Conservation (phyloP, 2,888 invertebrate species). For the Pristionchus exspectatus region DNA sequence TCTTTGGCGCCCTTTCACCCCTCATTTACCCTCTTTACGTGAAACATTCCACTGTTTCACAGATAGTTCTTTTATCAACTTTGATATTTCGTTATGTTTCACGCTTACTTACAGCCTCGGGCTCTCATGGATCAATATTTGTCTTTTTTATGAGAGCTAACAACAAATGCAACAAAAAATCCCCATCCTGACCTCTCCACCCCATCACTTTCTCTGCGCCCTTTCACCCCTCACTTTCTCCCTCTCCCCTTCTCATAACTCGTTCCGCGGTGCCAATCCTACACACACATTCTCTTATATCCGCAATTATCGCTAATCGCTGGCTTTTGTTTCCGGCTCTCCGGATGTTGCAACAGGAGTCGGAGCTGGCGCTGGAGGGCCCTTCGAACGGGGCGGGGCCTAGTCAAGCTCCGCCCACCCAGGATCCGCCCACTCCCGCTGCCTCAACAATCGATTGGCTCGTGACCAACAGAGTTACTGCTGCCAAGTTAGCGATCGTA, state of each 20-base stretch:
- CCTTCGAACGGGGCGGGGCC: slow-evolving; percentile 21
- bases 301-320: not conserved
- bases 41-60: too few species aligned
- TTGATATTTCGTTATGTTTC: too few species aligned
- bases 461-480: not conserved
- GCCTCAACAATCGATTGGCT: slow-evolving; percentile 36
- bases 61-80: too few species aligned
- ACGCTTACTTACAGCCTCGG: too few species aligned
- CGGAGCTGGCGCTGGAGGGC: not conserved
- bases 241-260: not conserved
- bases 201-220: not conserved
- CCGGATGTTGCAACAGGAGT: not conserved
- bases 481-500: not conserved
- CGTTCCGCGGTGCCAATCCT: not conserved
- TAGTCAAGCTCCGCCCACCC: not conserved
- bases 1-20: too few species aligned
- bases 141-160: too few species aligned
- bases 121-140: too few species aligned
- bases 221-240: slow-evolving; percentile 25
- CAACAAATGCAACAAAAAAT: too few species aligned
- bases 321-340: slow-evolving; percentile 32
- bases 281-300: not conserved
- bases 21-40: too few species aligned
- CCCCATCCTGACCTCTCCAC: not conserved
- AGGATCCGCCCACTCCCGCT: not conserved